Percentiles rank a stretch among this genome's conserved stretches.
Evolutionary conservation across 1,140 invertebrate species (phyloP).

Genomic region (Varroa destructor): DNA sequence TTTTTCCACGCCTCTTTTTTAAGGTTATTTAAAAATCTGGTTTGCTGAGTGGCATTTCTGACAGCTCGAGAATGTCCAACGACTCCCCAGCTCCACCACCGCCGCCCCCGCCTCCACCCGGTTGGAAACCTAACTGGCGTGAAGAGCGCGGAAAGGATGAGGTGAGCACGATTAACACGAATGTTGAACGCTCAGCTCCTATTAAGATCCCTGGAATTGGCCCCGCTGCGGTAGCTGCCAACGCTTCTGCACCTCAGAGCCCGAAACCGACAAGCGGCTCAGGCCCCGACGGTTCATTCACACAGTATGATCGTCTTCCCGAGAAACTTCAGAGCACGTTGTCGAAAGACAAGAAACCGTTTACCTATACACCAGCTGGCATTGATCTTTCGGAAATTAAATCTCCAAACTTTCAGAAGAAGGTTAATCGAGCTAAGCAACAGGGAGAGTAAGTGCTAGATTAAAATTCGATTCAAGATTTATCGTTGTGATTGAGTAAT

Average conservation of each 20-base stretch:
- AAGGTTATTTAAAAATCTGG: too few species aligned
- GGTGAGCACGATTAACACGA: background rate
- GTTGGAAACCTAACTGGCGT: constrained; percentile 20
- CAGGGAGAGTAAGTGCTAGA: constrained; percentile 13
- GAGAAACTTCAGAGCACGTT: constrained; percentile 78
- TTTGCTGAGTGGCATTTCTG: too few species aligned
- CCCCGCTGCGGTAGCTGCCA: too few species aligned
- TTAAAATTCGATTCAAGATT: too few species aligned
- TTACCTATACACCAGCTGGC: constrained; percentile 82
- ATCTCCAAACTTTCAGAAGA: constrained; percentile 70
- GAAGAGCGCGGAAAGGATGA: constrained; percentile 4
- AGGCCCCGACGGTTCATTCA: constrained; percentile 13
- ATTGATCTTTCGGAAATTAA: constrained; percentile 75
- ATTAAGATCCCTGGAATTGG: constrained; percentile 5
- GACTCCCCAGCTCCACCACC: background rate
- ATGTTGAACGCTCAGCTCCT: background rate
- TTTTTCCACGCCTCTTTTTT: too few species aligned
- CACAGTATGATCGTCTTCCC: constrained; percentile 47
- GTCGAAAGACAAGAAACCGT: constrained; percentile 86
- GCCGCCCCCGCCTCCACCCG: background rate
- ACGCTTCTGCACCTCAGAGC: background rate
- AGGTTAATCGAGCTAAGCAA: constrained; percentile 47
- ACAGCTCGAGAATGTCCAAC: background rate
- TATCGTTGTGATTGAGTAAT: background rate
- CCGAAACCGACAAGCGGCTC: constrained; percentile 10